These are phyloP conservation scores for Clangula hyemalis DNA, from an alignment of 2,797 vertebrate genomes.

Conservation along the genomic window DNA sequence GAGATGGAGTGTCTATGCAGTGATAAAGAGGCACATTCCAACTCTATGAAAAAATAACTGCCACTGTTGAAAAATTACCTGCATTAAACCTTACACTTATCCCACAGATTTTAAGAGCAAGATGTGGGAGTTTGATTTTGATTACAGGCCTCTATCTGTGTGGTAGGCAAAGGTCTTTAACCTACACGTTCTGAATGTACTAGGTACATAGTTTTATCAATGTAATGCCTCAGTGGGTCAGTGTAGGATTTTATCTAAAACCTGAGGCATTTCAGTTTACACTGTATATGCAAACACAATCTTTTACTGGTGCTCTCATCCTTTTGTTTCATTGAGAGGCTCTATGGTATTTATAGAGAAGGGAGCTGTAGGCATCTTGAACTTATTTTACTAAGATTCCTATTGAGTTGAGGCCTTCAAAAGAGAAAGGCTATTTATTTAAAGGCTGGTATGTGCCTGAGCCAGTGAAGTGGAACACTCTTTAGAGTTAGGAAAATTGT, in stretches of 20 bases:
- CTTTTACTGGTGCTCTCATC: constrained; percentile 62
- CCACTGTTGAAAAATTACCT: constrained; percentile 75
- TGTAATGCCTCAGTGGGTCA: constrained; percentile 64
- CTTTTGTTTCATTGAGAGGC: constrained; percentile 62
- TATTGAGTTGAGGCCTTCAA: constrained; percentile 34
- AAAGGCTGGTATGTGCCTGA: constrained; percentile 21
- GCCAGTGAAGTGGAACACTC: constrained; percentile 9
- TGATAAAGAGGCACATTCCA: constrained; percentile 73
- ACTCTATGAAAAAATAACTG: constrained; percentile 63
- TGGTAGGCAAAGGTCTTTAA: constrained; percentile 68
- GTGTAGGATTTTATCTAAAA: constrained; percentile 71
- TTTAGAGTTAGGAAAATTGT: background rate
- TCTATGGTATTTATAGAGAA: constrained; percentile 50
- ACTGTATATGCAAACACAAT: constrained; percentile 62
- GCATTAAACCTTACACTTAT: constrained; percentile 71
- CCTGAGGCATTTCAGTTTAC: constrained; percentile 71
- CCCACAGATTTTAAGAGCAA: constrained; percentile 59
- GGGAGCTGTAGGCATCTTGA: constrained; percentile 41
- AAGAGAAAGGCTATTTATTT: constrained; percentile 52
- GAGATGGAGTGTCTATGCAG: constrained; percentile 58
- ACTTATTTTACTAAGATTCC: constrained; percentile 34
- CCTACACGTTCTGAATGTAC: constrained; percentile 38
- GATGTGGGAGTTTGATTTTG: constrained; percentile 72
- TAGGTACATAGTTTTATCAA: constrained; percentile 61
- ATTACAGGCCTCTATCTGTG: constrained; percentile 73